A percentile compares a stretch with the other conserved stretches of the same genome.
Evolutionary conservation across 2,113 vertebrate species (phyloP).

Genomic region (Atractosteus spatula): DNA sequence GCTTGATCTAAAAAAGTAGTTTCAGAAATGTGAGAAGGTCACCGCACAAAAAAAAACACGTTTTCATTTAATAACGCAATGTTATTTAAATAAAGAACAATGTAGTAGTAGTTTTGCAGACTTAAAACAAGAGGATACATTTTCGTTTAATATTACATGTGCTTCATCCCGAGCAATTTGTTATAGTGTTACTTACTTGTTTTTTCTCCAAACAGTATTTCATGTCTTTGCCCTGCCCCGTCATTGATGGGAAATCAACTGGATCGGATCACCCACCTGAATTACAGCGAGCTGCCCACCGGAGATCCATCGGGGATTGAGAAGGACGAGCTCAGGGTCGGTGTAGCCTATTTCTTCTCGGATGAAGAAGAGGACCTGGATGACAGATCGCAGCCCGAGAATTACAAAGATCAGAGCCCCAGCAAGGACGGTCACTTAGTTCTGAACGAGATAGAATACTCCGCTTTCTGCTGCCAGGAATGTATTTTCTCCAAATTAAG

Average conservation of each 20-base stretch:
- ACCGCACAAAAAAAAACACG: too few relatives aligned
- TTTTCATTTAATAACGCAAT: too few relatives aligned
- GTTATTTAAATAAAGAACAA: too few relatives aligned
- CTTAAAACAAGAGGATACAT: too few relatives aligned
- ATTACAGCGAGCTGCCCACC: conserved; percentile 98
- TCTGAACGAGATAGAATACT: conserved; percentile 90
- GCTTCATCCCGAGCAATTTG: too few relatives aligned
- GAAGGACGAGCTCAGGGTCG: conserved; percentile 97
- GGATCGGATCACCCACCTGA: conserved; percentile 99
- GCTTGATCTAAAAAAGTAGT: too few relatives aligned
- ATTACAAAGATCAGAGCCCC: conserved; percentile 78
- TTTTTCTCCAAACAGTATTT: conserved; percentile 72
- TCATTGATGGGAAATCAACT: conserved; percentile 99
- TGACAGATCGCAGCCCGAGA: conserved; percentile 89
- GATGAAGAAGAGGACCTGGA: conserved; percentile 99
- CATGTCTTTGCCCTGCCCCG: conserved; percentile 80
- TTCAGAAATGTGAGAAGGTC: too few relatives aligned
- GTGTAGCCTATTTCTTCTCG: conserved; percentile 98
- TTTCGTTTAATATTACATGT: too few relatives aligned
- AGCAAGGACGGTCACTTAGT: conserved; percentile 70
- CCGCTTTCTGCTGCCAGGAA: conserved; percentile 95
- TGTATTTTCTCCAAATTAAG: conserved; percentile 98
- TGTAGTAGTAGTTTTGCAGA: too few relatives aligned
- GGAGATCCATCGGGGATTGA: conserved; percentile 97
- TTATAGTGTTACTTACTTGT: background rate